Conservation (phyloP, 2,888 invertebrate genomes). For the Luffia ferchaultella region DNA sequence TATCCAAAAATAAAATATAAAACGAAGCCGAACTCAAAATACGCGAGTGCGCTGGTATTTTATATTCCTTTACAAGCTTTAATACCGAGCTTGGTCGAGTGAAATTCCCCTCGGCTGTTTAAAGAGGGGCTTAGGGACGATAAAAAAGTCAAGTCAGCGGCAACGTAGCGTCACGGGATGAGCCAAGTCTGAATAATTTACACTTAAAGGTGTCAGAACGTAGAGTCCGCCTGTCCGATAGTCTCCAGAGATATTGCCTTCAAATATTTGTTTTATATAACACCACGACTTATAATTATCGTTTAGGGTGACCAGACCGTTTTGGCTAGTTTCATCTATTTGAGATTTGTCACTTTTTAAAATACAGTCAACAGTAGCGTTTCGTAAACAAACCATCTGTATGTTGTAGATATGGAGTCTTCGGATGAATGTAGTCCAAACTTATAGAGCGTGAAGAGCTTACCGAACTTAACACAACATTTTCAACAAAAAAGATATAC, state of each 20-base stretch:
- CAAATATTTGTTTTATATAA: not conserved
- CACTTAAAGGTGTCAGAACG: constrained; percentile 41
- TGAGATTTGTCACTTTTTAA: no score
- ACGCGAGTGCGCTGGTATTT: not conserved
- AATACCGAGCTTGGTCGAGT: constrained; percentile 30
- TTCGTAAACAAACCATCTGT: no score
- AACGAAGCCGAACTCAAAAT: not conserved
- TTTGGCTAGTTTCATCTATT: no score
- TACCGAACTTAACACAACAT: no score
- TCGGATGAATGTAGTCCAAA: no score
- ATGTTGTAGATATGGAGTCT: no score
- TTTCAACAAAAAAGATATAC: no score
- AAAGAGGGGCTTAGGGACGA: constrained; percentile 40
- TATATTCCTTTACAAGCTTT: no score
- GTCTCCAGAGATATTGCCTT: not conserved
- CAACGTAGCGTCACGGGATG: constrained; percentile 39
- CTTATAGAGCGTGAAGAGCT: no score
- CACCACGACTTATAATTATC: not conserved
- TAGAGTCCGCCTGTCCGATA: not conserved
- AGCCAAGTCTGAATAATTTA: constrained; percentile 58
- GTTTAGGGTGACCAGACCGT: no score
- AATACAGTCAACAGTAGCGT: no score
- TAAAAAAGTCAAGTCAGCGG: constrained; percentile 44
- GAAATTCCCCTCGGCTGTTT: constrained; percentile 48
- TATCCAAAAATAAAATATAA: no score